These are phyloP conservation scores for Thryonomys swinderianus DNA, from an alignment of 2,113 vertebrate genomes.

Conservation along the genomic window DNA sequence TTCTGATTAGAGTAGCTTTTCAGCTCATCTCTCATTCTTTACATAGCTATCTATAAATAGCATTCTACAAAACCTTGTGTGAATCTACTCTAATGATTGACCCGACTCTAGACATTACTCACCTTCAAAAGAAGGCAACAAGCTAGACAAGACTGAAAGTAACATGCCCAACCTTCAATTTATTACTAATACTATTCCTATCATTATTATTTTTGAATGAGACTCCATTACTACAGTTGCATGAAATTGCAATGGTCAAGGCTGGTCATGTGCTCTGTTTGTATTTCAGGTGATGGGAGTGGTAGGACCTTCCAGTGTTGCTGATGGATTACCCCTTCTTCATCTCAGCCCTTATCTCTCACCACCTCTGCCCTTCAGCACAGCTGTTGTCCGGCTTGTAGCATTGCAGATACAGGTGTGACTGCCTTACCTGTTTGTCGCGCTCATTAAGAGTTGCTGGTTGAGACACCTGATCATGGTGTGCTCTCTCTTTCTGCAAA, in stretches of 20 bases:
- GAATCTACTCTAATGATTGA: constrained; percentile 1
- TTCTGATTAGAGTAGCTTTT: constrained; percentile 66
- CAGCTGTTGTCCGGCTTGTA: constrained; percentile 98
- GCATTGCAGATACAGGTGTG: constrained; percentile 99
- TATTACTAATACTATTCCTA: constrained; percentile 59
- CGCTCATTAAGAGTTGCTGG: constrained; percentile 82
- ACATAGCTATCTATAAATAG: constrained; percentile 77
- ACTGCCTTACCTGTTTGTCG: constrained; percentile 87
- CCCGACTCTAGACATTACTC: constrained; percentile 87
- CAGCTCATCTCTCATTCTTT: constrained; percentile 76
- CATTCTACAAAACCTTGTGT: constrained; percentile 85
- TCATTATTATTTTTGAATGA: constrained; percentile 77
- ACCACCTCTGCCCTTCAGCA: constrained; percentile 99
- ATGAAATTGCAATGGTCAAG: constrained; percentile 85
- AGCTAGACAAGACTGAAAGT: constrained; percentile 75
- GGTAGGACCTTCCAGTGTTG: constrained; percentile 99
- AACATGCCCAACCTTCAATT: constrained; percentile 81
- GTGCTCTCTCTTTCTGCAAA: constrained; percentile 88
- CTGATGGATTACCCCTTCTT: constrained; percentile 98
- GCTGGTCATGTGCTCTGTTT: constrained; percentile 91
- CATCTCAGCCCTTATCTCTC: constrained; percentile 99
- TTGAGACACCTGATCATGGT: constrained; percentile 85
- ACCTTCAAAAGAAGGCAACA: constrained; percentile 69
- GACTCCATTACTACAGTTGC: constrained; percentile 84
- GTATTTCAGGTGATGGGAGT: constrained; percentile 98